These are phyloP conservation scores for Eupithecia pulchellata DNA, from an alignment of 2,888 invertebrate species.

Conservation along the genomic window DNA sequence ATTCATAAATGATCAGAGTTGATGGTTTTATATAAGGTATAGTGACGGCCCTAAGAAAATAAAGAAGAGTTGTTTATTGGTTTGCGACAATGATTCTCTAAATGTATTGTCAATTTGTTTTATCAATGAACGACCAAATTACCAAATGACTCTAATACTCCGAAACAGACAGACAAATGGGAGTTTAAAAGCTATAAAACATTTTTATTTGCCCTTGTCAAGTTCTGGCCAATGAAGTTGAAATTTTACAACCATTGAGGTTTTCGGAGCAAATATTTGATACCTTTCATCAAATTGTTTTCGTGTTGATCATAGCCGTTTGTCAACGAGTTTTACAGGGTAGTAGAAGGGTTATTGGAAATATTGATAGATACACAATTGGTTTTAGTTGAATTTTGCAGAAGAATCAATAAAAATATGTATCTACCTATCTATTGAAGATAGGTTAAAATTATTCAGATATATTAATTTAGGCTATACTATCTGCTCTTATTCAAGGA, in stretches of 20 bases:
- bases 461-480: neutral
- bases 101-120: conserved; percentile 4
- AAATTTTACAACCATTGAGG: conserved; percentile 63
- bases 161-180: conserved; percentile 54
- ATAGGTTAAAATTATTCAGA: neutral
- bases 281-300: conserved; percentile 59
- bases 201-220: conserved; percentile 64
- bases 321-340: conserved; percentile 33
- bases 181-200: conserved; percentile 62
- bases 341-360: conserved; percentile 31
- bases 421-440: too few relatives aligned
- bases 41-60: too few relatives aligned
- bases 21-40: too few relatives aligned
- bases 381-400: neutral
- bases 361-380: neutral
- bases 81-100: neutral
- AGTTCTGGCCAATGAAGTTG: conserved; percentile 59
- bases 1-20: too few relatives aligned
- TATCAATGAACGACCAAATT: conserved; percentile 36
- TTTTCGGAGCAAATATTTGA: conserved; percentile 64
- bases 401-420: neutral
- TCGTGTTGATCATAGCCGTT: conserved; percentile 51
- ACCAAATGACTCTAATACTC: conserved; percentile 51
- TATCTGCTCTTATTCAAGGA: neutral
- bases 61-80: too few relatives aligned